These are phyloP conservation scores for Parauchenoglanis ngamensis DNA, from an alignment of 2,797 vertebrate species.

Conservation along the genomic window DNA sequence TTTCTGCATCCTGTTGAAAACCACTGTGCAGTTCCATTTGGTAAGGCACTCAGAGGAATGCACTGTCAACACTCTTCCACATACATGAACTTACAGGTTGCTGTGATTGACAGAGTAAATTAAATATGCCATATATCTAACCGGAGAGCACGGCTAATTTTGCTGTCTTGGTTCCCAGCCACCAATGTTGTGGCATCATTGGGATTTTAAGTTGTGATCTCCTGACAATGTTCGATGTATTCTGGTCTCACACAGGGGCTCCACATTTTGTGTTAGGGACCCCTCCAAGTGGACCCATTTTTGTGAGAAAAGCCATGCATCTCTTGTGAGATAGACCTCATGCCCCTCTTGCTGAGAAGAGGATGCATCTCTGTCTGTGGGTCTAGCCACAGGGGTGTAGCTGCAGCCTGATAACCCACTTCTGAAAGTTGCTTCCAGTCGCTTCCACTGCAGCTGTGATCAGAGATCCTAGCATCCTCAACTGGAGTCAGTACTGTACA, in stretches of 20 bases:
- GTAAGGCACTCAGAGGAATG: background rate
- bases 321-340: background rate
- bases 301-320: background rate
- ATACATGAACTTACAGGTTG: too few species aligned
- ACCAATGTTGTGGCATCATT: background rate
- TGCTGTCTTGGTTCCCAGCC: background rate
- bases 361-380: constrained; percentile 2
- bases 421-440: constrained; percentile 4
- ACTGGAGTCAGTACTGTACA: background rate
- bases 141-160: background rate
- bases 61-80: too few species aligned
- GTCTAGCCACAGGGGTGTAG: constrained; percentile 9
- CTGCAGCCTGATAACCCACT: constrained; percentile 24
- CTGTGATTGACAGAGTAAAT: too few species aligned
- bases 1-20: background rate
- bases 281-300: background rate
- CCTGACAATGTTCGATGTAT: background rate
- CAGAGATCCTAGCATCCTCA: background rate
- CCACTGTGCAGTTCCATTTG: background rate
- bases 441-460: background rate
- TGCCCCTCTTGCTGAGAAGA: background rate
- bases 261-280: background rate
- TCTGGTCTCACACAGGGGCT: background rate
- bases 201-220: background rate
- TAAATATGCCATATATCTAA: too few species aligned